Evolutionary conservation across 1,140 invertebrate genomes (phyloP).

Genomic region (Acyrthosiphon pisum): DNA sequence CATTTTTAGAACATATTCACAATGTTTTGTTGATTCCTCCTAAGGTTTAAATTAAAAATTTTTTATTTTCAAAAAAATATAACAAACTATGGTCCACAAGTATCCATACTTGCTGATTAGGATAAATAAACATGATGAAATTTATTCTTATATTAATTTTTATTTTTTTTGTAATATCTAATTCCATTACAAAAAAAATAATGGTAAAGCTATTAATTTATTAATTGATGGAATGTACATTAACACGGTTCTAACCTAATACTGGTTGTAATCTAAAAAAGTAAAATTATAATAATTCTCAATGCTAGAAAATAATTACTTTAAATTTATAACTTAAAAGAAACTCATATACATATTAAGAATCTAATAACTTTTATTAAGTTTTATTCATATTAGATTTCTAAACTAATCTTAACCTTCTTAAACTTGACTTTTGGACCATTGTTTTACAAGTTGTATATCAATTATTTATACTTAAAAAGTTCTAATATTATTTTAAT

Average conservation of each 20-base stretch:
- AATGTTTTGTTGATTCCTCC: conserved; percentile 42
- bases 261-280: too few species aligned
- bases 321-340: neutral
- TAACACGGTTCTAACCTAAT: too few species aligned
- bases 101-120: neutral
- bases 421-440: neutral
- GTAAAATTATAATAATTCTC: too few species aligned
- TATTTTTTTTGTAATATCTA: too few species aligned
- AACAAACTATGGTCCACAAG: neutral
- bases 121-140: neutral
- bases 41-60: conserved; percentile 6
- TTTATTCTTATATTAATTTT: too few species aligned
- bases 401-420: neutral
- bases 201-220: too few species aligned
- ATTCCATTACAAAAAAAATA: too few species aligned
- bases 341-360: neutral
- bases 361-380: neutral
- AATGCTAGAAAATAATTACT: neutral
- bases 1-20: conserved; percentile 56
- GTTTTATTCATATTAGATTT: neutral
- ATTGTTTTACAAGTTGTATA: neutral
- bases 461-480: neutral
- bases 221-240: too few species aligned
- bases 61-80: too few species aligned
- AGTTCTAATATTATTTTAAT: conserved; percentile 15